Evolutionary conservation across 2,113 vertebrate species (phyloP).

Genomic region (Plectropomus leopardus): DNA sequence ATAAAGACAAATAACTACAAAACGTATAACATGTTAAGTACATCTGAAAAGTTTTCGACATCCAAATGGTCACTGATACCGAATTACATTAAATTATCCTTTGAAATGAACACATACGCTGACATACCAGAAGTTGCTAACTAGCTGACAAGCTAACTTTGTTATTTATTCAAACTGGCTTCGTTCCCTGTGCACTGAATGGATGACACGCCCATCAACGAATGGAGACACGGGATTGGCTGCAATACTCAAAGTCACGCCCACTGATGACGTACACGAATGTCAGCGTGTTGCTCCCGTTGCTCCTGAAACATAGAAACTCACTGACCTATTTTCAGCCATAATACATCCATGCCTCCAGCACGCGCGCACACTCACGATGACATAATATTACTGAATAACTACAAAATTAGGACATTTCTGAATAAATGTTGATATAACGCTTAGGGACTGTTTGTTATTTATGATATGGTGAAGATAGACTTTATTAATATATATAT

Average conservation of each 20-base stretch:
- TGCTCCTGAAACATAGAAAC: neutral
- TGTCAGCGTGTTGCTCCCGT: neutral
- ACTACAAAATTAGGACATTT: too few relatives aligned
- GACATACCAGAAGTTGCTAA: slow-evolving; percentile 59
- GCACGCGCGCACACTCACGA: too few relatives aligned
- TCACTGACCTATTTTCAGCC: slow-evolving; percentile 3
- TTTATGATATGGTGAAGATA: too few relatives aligned
- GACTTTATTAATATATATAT: too few relatives aligned
- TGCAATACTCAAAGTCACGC: neutral
- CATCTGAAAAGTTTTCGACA: neutral
- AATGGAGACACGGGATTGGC: slow-evolving; percentile 51
- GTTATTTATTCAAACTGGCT: slow-evolving; percentile 49
- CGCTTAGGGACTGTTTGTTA: too few relatives aligned
- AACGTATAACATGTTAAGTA: neutral
- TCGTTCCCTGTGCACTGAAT: neutral
- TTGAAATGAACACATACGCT: neutral
- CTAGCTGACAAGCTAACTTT: slow-evolving; percentile 59
- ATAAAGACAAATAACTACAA: neutral
- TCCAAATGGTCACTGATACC: neutral
- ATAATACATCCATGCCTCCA: neutral
- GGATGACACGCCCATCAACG: slow-evolving; percentile 37
- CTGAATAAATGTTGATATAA: neutral
- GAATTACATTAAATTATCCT: neutral
- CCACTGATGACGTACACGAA: neutral
- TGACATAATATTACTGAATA: neutral